Percentiles rank a stretch among this genome's conserved stretches.
Evolutionary conservation across 2,797 vertebrate genomes (phyloP).

Genomic region (Rhinoraja longicauda): DNA sequence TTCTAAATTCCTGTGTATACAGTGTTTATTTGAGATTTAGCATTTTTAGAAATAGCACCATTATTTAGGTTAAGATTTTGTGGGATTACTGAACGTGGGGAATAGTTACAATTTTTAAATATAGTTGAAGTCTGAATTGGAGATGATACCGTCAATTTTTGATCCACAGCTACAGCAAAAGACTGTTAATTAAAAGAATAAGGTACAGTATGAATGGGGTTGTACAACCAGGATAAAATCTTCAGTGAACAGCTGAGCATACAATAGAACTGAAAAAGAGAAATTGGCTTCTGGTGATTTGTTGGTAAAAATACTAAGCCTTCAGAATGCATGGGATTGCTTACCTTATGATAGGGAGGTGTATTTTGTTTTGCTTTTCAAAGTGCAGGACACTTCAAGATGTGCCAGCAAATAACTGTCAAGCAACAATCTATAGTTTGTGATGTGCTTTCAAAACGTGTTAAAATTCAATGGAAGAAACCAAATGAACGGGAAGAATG

Average conservation of each 20-base stretch:
- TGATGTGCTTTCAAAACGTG: neutral
- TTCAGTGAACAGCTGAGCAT: conserved; percentile 19
- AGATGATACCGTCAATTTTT: neutral
- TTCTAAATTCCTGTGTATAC: too few species aligned
- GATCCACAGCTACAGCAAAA: neutral
- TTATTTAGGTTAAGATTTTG: neutral
- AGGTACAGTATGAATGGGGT: neutral
- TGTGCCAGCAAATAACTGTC: neutral
- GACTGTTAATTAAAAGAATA: neutral
- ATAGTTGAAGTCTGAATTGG: neutral
- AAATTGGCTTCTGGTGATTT: conserved; percentile 19
- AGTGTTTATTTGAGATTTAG: too few species aligned
- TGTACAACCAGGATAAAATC: neutral
- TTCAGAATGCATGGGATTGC: neutral
- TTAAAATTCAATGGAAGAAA: neutral
- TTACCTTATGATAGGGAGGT: neutral
- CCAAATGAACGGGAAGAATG: neutral
- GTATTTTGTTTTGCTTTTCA: neutral
- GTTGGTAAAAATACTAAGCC: neutral
- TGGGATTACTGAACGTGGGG: neutral
- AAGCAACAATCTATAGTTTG: neutral
- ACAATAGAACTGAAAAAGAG: neutral
- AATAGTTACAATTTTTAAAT: neutral
- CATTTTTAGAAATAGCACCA: neutral
- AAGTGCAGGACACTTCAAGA: neutral